phyloP scores from a whole-genome alignment of 2,113 vertebrate genomes.

The Aythya baeri region DNA sequence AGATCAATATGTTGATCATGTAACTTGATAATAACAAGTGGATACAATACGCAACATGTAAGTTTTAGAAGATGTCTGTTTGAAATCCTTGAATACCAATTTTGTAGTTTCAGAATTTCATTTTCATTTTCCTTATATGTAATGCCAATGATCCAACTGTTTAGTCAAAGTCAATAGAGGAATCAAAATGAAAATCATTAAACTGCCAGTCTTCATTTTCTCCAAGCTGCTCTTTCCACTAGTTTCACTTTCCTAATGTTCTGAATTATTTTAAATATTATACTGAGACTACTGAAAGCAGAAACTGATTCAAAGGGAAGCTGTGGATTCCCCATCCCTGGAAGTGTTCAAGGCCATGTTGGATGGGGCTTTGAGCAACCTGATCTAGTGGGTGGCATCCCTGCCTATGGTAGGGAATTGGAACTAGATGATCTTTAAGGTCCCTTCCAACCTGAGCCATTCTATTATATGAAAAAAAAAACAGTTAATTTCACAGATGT shows the following conservation, averaged over 20 bases:
- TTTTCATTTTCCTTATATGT: constrained; percentile 8
- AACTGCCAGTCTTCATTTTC: constrained; percentile 7
- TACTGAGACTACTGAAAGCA: background rate
- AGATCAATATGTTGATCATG: background rate
- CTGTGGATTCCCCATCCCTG: too few species aligned
- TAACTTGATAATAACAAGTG: background rate
- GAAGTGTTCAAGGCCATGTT: too few species aligned
- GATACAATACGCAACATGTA: background rate
- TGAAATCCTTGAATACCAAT: background rate
- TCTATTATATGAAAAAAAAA: too few species aligned
- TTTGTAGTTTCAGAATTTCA: background rate
- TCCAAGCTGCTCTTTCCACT: background rate
- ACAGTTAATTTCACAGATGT: background rate
- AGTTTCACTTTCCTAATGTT: constrained; percentile 32
- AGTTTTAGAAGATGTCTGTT: background rate
- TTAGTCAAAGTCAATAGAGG: constrained; percentile 24
- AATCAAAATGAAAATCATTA: constrained; percentile 30
- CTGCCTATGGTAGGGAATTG: too few species aligned
- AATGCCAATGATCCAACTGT: background rate
- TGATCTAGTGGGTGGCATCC: too few species aligned
- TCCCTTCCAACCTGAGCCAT: too few species aligned
- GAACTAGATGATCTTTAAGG: too few species aligned
- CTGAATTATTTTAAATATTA: background rate
- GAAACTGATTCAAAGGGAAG: background rate
- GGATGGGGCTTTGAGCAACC: too few species aligned